Conservation (phyloP, 2,888 invertebrate genomes). For the Drosophila kanekoi region DNA sequence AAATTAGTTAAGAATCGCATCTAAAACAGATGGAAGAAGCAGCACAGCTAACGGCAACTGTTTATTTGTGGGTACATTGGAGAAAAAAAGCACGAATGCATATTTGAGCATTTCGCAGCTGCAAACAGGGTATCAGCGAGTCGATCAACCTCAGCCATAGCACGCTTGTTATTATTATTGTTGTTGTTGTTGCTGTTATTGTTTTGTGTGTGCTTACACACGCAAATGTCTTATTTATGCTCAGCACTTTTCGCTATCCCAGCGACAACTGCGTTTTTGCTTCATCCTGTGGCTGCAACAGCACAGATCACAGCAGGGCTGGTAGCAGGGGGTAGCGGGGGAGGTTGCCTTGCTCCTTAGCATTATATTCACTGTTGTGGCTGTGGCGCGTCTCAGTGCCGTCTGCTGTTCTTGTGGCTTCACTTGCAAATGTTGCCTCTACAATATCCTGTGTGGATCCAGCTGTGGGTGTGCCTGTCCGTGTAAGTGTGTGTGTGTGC, state of each 20-base stretch:
- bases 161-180: not conserved
- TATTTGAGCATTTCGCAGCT: too few species aligned
- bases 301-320: conserved; percentile 36
- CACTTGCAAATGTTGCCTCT: conserved; percentile 59
- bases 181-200: conserved; percentile 15
- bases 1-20: too few species aligned
- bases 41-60: too few species aligned
- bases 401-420: conserved; percentile 62
- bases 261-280: conserved; percentile 64
- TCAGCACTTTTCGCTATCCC: conserved; percentile 72
- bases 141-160: not conserved
- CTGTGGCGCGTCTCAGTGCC: conserved; percentile 39
- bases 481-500: not conserved
- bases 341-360: conserved; percentile 42
- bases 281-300: conserved; percentile 39
- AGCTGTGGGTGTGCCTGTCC: conserved; percentile 17
- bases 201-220: conserved; percentile 65
- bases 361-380: conserved; percentile 64
- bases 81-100: too few species aligned
- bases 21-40: too few species aligned
- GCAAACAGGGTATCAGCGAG: not conserved
- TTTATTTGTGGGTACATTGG: too few species aligned
- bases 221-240: conserved; percentile 81
- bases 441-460: conserved; percentile 30
- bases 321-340: not conserved